phyloP scores from a whole-genome alignment of 2,888 invertebrate species.

The Acanthacorydalis orientalis region DNA sequence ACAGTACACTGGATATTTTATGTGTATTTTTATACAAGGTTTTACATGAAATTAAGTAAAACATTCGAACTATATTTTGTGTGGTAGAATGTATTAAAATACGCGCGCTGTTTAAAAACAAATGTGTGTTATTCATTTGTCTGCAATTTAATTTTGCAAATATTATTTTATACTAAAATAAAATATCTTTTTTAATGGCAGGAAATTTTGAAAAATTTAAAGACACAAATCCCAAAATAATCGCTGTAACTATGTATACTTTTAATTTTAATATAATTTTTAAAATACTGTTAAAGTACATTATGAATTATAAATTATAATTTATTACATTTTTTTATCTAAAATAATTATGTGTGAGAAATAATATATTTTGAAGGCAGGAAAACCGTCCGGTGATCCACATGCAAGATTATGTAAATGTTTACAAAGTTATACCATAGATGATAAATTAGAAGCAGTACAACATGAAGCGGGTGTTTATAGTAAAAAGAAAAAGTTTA shows the following conservation, averaged over 20 bases:
- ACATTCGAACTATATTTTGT: constrained; percentile 10
- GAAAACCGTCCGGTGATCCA: constrained; percentile 15
- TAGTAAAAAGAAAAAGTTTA: constrained; percentile 10
- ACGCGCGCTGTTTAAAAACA: background rate
- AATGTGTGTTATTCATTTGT: too few relatives aligned
- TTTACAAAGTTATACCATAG: constrained; percentile 16
- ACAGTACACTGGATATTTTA: too few relatives aligned
- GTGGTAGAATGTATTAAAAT: background rate
- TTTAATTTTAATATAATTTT: background rate
- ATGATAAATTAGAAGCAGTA: constrained; percentile 17
- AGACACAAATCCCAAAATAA: constrained; percentile 13
- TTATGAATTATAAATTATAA: too few relatives aligned
- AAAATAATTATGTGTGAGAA: background rate
- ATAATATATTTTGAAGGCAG: constrained; percentile 15
- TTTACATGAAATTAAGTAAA: background rate
- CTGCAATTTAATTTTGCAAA: too few relatives aligned
- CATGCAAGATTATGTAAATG: constrained; percentile 14
- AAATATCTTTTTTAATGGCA: constrained; percentile 13
- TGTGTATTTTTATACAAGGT: too few relatives aligned
- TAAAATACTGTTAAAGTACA: too few relatives aligned
- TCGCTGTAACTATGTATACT: constrained; percentile 10
- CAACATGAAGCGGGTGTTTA: constrained; percentile 16
- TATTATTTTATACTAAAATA: too few relatives aligned
- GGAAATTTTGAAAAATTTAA: constrained; percentile 18
- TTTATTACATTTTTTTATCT: background rate